phyloP scores from a whole-genome alignment of 1,140 invertebrate genomes.

The Leptonema lineaticorne region DNA sequence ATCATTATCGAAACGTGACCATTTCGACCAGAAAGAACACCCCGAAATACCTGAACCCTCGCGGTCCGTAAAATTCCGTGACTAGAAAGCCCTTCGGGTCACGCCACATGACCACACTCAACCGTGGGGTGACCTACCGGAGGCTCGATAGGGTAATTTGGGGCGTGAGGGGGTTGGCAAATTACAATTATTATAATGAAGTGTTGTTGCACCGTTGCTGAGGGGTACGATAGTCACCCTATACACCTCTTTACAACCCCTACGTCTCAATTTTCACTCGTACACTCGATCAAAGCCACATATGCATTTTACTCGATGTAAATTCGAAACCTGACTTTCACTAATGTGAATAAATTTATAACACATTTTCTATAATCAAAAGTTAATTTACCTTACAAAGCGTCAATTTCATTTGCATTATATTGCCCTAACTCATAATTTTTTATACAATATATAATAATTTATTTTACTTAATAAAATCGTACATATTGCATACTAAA shows the following conservation, averaged over 20 bases:
- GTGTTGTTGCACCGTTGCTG: constrained; percentile 24
- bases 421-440: too few species aligned
- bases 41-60: not conserved
- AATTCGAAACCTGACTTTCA: too few species aligned
- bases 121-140: not conserved
- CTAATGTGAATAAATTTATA: too few species aligned
- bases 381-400: too few species aligned
- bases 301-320: not conserved
- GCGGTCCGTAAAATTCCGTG: not conserved
- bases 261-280: constrained; percentile 15
- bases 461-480: too few species aligned
- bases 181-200: constrained; percentile 41
- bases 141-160: not conserved
- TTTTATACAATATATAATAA: too few species aligned
- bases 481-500: too few species aligned
- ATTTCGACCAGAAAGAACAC: not conserved
- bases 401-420: too few species aligned
- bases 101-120: constrained; percentile 27
- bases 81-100: constrained; percentile 12
- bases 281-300: not conserved
- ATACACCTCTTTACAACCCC: not conserved
- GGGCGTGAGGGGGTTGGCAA: constrained; percentile 10
- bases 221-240: not conserved
- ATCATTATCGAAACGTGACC: constrained; percentile 9
- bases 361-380: too few species aligned